These are phyloP conservation scores for Drosophila eohydei DNA, from an alignment of 2,888 invertebrate species.

Conservation along the genomic window DNA sequence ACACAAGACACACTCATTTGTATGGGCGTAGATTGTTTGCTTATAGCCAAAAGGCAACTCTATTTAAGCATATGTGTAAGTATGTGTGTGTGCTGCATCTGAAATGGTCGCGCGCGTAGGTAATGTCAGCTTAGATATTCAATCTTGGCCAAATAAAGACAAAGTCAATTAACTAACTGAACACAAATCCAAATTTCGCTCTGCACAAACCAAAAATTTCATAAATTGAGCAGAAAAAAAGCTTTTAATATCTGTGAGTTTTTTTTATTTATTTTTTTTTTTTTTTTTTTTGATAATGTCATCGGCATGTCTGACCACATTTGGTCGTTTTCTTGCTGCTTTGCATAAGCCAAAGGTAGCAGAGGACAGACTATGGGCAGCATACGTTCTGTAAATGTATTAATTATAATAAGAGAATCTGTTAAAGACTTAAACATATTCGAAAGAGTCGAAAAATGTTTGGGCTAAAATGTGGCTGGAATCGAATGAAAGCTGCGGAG, in stretches of 20 bases:
- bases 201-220: conserved; percentile 10
- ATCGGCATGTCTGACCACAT: conserved; percentile 55
- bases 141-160: conserved; percentile 55
- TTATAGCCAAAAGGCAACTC: conserved; percentile 10
- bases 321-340: conserved; percentile 39
- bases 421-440: neutral
- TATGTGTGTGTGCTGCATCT: conserved; percentile 2
- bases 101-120: conserved; percentile 5
- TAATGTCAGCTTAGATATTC: conserved; percentile 47
- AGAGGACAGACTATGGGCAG: conserved; percentile 18
- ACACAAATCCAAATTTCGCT: conserved; percentile 31
- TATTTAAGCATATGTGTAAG: conserved; percentile 7
- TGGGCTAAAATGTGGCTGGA: neutral
- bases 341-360: conserved; percentile 49
- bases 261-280: conserved; percentile 3
- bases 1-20: conserved; percentile 2
- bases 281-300: conserved; percentile 46
- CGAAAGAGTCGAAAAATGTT: neutral
- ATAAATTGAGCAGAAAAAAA: conserved; percentile 12
- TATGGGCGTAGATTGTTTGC: conserved; percentile 41
- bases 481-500: neutral
- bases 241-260: conserved; percentile 14
- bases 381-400: conserved; percentile 14
- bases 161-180: conserved; percentile 53
- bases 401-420: neutral